phyloP scores from a whole-genome alignment of 2,113 vertebrate genomes.

The Pygoscelis antarcticus region DNA sequence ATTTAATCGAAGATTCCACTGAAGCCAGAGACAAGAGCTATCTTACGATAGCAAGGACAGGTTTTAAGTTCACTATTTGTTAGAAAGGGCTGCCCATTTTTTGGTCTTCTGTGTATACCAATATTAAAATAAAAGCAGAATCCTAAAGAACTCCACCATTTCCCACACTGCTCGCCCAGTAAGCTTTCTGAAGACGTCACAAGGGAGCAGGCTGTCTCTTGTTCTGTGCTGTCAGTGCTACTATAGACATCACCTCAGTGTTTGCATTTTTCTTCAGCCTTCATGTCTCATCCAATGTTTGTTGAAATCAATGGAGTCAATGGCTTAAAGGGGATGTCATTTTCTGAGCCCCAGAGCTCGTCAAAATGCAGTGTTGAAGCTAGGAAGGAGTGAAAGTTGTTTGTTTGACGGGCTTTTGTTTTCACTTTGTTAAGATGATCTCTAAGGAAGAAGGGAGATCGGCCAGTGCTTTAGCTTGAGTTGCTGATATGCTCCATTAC shows the following conservation, averaged over 20 bases:
- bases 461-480: neutral
- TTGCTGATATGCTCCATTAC: neutral
- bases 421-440: neutral
- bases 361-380: neutral
- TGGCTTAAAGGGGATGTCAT: neutral
- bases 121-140: neutral
- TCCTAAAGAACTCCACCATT: neutral
- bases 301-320: neutral
- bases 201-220: neutral
- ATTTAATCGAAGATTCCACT: neutral
- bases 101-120: neutral
- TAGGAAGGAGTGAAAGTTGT: neutral
- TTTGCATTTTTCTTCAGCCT: conserved; percentile 22
- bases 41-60: neutral
- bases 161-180: neutral
- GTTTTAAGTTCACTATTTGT: neutral
- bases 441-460: neutral
- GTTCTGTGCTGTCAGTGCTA: neutral
- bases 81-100: neutral
- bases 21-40: neutral
- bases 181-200: neutral
- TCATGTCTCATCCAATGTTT: neutral
- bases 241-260: neutral
- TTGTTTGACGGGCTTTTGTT: neutral
- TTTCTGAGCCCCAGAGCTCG: neutral